Base-by-base conservation (phyloP, 2,113 vertebrate species). In the Zapornia atra region DNA sequence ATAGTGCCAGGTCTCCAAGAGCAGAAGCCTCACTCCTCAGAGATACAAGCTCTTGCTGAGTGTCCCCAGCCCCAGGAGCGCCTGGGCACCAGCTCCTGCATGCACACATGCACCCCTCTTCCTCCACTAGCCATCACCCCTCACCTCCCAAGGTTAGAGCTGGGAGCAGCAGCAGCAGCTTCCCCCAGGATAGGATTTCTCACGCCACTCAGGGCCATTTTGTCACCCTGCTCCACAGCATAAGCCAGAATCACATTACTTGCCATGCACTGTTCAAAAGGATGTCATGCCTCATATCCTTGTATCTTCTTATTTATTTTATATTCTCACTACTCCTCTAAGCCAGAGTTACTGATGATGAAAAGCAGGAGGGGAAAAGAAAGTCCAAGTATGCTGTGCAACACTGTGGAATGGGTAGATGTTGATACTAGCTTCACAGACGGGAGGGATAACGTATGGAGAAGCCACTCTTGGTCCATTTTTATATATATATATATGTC, bases 61-160 rank as follows among this genome's bases (percentile, higher is more conserved):
- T 33, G 33, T 38, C 54, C 66, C 21, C 50, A 82, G 80, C 10
- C 20, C 15, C 34, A n/a, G 44, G 29, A 57, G n/a, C 84, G 44
- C n/a, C 51, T 42, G 25, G 16, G 28, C 9, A 53, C 15, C 3
- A 9, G 26, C 20, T 56, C 28, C 31, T 61, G 42, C 46, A 38
- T 31, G 21, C 15, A 34, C 1, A 1, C 4, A 5, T 1, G 18
- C 2, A 1, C 28, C 7, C 8, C 15, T 16, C n/a, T 31, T 44
- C 24, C 21, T 50, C 33, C 1, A 2, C 15, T 24, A 31, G 19
- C 61, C 33, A 31, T 48, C 0, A 0, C 15, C 40, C 15, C 15
- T 38, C n/a, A 29, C 25, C 46, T 68, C 26, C 8, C 59, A 46
- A 11, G 34, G 26, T 44, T 64, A 54, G 19, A 70, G 54, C 38